phyloP scores from a whole-genome alignment of 2,113 vertebrate genomes.

The Micromys minutus region DNA sequence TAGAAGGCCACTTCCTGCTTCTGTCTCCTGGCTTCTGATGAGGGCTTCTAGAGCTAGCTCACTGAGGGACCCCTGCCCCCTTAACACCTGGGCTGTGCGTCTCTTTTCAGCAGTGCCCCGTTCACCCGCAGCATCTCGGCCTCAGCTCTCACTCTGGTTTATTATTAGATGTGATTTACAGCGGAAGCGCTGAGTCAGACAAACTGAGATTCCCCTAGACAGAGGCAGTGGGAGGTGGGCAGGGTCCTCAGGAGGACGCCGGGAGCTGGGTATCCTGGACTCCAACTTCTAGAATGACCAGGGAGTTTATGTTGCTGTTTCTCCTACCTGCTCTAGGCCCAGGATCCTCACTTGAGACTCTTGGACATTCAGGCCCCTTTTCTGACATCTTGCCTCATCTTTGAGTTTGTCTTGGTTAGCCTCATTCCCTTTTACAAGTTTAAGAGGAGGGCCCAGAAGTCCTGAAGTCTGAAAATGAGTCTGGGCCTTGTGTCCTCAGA shows the following conservation, averaged over 20 bases:
- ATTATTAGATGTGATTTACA: conserved; percentile 81
- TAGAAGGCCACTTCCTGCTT: not conserved
- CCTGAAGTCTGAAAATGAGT: not conserved
- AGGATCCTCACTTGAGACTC: not conserved
- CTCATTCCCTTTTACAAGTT: conserved; percentile 7
- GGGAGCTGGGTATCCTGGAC: not conserved
- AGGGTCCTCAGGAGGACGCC: not conserved
- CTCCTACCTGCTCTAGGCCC: not conserved
- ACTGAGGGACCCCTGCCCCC: not conserved
- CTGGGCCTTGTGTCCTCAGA: not conserved
- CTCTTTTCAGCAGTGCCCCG: conserved; percentile 57
- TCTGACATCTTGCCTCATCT: not conserved
- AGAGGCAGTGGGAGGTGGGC: conserved; percentile 39
- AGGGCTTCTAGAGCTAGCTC: conserved; percentile 31
- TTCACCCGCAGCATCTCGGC: conserved; percentile 63
- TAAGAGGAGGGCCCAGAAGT: not conserved
- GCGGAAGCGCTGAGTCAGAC: conserved; percentile 81
- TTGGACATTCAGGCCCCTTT: not conserved
- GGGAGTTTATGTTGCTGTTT: not conserved
- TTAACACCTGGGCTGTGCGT: conserved; percentile 14
- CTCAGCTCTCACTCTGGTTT: conserved; percentile 75
- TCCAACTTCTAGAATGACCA: not conserved
- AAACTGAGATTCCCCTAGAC: conserved; percentile 67
- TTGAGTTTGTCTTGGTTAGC: not conserved
- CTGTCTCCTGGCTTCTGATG: not conserved